Percentiles rank a stretch among this genome's conserved stretches.
phyloP scores from a whole-genome alignment of 2,113 vertebrate genomes.

The Microcebus jonahi region DNA sequence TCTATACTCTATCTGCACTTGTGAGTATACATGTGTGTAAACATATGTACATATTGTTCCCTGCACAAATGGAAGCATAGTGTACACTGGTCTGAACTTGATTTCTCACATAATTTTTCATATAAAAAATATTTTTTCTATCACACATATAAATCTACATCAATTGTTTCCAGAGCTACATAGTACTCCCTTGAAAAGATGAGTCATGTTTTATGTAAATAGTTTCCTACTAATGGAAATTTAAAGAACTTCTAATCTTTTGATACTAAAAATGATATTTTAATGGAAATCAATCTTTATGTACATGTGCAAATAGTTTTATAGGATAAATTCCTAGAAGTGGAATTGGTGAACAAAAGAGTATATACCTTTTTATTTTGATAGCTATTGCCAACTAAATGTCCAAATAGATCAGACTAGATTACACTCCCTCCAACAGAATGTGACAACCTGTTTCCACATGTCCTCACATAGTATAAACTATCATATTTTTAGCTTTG shows the following conservation, averaged over 20 bases:
- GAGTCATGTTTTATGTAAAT: neutral
- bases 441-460: neutral
- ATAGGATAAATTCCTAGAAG: neutral
- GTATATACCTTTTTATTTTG: neutral
- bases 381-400: neutral
- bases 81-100: neutral
- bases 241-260: neutral
- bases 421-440: neutral
- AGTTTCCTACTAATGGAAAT: neutral
- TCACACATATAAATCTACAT: neutral
- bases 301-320: neutral
- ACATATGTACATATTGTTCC: neutral
- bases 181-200: neutral
- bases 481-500: neutral
- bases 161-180: neutral
- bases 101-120: neutral
- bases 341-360: neutral
- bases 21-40: neutral
- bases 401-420: neutral
- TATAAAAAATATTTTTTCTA: neutral
- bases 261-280: neutral
- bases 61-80: neutral
- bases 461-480: neutral
- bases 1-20: neutral
- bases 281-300: neutral